Percentiles rank a stretch among this genome's conserved stretches.
Evolutionary conservation across 37 sponge, comb jelly and placozoan species (phyloP).

Genomic region (Tethya wilhelma): DNA sequence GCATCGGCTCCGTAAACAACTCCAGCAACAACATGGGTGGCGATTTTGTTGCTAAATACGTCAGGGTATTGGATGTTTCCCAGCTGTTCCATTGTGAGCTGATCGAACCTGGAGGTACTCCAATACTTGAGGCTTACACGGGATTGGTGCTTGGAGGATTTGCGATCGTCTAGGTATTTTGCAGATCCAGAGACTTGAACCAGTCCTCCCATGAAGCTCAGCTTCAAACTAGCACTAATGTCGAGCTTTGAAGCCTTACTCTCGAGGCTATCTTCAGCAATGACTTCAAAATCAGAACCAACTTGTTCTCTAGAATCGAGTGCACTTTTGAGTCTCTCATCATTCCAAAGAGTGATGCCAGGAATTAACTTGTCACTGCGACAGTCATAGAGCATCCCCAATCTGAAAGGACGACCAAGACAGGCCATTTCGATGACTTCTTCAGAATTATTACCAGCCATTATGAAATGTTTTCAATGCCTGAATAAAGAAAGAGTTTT

Average conservation of each 20-base stretch:
- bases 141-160: slow-evolving; percentile 38
- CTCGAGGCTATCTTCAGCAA: slow-evolving; percentile 26
- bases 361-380: slow-evolving; percentile 46
- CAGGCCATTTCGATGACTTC: too few relatives aligned
- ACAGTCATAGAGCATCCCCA: too few relatives aligned
- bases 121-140: slow-evolving; percentile 50
- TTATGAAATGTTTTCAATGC: too few relatives aligned
- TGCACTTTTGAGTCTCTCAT: slow-evolving; percentile 3
- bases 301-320: not conserved
- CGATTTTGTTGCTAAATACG: slow-evolving; percentile 14
- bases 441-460: too few relatives aligned
- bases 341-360: slow-evolving; percentile 40
- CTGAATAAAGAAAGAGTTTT: too few relatives aligned
- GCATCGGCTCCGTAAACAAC: slow-evolving; percentile 54
- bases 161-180: slow-evolving; percentile 40
- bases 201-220: slow-evolving; percentile 41
- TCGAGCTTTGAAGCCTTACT: slow-evolving; percentile 27
- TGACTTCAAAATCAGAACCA: slow-evolving; percentile 22
- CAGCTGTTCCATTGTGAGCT: slow-evolving; percentile 41
- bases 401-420: slow-evolving; percentile 40
- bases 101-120: slow-evolving; percentile 19
- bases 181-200: slow-evolving; percentile 28
- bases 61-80: slow-evolving; percentile 22
- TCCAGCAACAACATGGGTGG: slow-evolving; percentile 51
- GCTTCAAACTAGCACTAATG: slow-evolving; percentile 21